Conservation (phyloP, 2,888 invertebrate genomes). For the Netelia inedita region DNA sequence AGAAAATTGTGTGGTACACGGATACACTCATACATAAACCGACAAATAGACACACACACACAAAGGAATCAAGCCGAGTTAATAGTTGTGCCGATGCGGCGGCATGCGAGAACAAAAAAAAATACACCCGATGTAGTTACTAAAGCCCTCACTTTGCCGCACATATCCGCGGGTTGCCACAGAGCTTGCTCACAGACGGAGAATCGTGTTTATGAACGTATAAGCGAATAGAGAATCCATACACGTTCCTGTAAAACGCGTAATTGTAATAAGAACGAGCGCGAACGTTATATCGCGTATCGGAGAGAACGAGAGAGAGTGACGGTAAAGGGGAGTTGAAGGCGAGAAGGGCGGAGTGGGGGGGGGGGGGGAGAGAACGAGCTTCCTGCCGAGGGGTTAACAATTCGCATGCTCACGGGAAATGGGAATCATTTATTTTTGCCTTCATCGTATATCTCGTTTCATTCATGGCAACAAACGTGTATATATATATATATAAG, state of each 20-base stretch:
- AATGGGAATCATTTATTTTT: slow-evolving; percentile 50
- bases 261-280: slow-evolving; percentile 55
- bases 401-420: slow-evolving; percentile 34
- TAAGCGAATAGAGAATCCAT: slow-evolving; percentile 14
- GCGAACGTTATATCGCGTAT: slow-evolving; percentile 25
- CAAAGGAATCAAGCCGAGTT: slow-evolving; percentile 9
- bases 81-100: slow-evolving; percentile 34
- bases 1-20: slow-evolving; percentile 21
- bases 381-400: slow-evolving; percentile 42
- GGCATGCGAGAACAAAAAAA: slow-evolving; percentile 57
- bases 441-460: slow-evolving; percentile 20
- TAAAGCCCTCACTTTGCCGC: slow-evolving; percentile 32
- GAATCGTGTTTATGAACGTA: slow-evolving; percentile 14
- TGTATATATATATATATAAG: background rate
- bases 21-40: background rate
- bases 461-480: background rate
- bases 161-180: slow-evolving; percentile 56
- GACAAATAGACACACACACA: background rate
- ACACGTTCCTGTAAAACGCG: slow-evolving; percentile 35
- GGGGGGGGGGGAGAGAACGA: background rate
- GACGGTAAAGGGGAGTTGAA: too few species aligned
- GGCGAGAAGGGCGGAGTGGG: too few species aligned
- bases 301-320: background rate
- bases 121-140: slow-evolving; percentile 55
- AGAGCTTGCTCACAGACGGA: slow-evolving; percentile 3